Evolutionary conservation across 2,113 vertebrate species (phyloP), one percentile per base, ranked within the genome.

Genomic region (Equus przewalskii): DNA sequence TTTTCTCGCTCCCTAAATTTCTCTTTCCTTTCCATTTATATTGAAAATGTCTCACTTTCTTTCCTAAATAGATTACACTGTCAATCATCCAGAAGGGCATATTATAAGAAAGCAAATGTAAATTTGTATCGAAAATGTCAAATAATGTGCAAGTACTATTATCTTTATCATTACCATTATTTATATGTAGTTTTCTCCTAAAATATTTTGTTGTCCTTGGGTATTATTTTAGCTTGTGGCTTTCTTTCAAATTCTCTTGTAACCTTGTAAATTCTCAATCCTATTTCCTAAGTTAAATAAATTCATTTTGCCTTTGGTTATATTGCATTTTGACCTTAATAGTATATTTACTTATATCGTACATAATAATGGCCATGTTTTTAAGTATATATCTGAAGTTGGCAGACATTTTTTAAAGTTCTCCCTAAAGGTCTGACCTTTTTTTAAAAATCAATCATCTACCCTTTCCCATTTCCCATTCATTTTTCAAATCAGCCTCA

Each of bases 401-500:
- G 76, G n/a, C 49, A 91, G 41, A 33, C 26, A 46, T 70, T 96
- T 96, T 97, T 96, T 24, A 56, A 95, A 89, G 28, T 69, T 96
- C 9, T 60, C 79, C 22, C 60, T 64, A 96, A 93, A 88, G 60
- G 7, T 72, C 14, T 93, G 89, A 89, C 36, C 72, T 90, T 96
- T 95, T 96, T 49, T 1, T 0, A 83, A 80, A 89, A 86, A 95
- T 85, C 36, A 96, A 78, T 95, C 41, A 88, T 69, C 10, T 95
- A 41, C 60, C 56, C 65, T 95, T 96, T 90, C 15, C 19, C 19
- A 89, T 8, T 8, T 82, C 7, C 44, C 36, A 75, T 41, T 94
- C n/a, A 93, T 78, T 96, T 96, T 96, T 96, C 30, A 95, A 95
- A 90, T 87, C n/a, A 70, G 28, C 65, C 58, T 73, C 65, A 46